Percentiles rank a stretch among this genome's conserved stretches.
Conservation (phyloP, 1,140 invertebrate genomes). For the Onthophagus taurus region DNA sequence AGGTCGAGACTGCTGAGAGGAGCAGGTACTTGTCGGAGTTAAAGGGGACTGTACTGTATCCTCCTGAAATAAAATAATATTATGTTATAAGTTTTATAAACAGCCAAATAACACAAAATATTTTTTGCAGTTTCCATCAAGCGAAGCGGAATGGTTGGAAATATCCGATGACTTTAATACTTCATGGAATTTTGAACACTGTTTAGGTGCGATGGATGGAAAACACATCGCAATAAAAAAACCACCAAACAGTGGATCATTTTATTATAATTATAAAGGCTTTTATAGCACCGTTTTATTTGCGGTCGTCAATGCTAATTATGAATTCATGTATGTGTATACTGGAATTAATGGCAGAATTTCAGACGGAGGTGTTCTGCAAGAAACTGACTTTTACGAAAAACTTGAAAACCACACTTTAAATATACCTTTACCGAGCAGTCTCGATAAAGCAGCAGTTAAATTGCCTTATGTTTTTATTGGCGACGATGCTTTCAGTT, state of each 20-base stretch:
- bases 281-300: conserved; percentile 41
- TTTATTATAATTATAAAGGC: conserved; percentile 33
- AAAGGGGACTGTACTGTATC: too few relatives aligned
- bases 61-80: too few relatives aligned
- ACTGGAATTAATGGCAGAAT: conserved; percentile 38
- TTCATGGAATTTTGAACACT: conserved; percentile 41
- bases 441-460: conserved; percentile 3
- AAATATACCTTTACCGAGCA: neutral
- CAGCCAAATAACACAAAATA: too few relatives aligned
- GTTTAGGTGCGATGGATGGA: conserved; percentile 40
- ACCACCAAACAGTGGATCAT: conserved; percentile 31
- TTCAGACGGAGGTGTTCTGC: conserved; percentile 32
- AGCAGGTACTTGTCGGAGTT: too few relatives aligned
- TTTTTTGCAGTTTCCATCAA: too few relatives aligned
- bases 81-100: too few relatives aligned
- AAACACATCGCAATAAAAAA: conserved; percentile 36
- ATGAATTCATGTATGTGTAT: conserved; percentile 39
- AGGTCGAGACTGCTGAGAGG: too few relatives aligned
- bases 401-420: neutral
- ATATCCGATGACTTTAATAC: conserved; percentile 32
- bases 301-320: conserved; percentile 41
- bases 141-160: conserved; percentile 13
- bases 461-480: conserved; percentile 24
- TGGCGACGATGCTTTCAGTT: conserved; percentile 29
- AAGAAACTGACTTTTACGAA: conserved; percentile 6